These are phyloP conservation scores for Drosophila peninsularis DNA, from an alignment of 2,888 invertebrate genomes.

Conservation along the genomic window DNA sequence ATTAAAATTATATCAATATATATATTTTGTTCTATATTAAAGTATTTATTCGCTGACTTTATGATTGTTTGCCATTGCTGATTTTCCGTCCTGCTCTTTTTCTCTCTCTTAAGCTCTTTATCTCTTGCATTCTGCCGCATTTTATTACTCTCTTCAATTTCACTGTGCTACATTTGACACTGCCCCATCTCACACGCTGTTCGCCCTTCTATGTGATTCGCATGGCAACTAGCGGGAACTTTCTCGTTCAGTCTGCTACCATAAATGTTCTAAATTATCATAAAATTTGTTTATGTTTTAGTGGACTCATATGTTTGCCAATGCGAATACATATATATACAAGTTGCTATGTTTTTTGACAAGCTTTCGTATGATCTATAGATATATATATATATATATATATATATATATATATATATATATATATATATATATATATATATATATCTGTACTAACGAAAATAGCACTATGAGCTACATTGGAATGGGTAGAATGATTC, in stretches of 20 bases:
- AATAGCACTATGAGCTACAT: slow-evolving; percentile 26
- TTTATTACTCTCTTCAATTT: background rate
- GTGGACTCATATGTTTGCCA: slow-evolving; percentile 10
- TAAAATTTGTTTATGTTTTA: slow-evolving; percentile 6
- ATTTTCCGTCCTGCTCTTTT: background rate
- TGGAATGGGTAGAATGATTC: slow-evolving; percentile 21
- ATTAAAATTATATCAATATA: slow-evolving; percentile 2
- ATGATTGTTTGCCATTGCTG: background rate
- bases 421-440: background rate
- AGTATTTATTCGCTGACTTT: slow-evolving; percentile 2
- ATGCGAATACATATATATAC: slow-evolving; percentile 3
- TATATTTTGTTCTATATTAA: slow-evolving; percentile 1
- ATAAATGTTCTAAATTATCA: background rate
- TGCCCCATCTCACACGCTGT: no score
- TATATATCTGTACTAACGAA: slow-evolving; percentile 16
- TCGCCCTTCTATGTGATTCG: background rate
- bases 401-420: background rate
- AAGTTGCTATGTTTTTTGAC: background rate
- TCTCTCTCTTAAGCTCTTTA: background rate
- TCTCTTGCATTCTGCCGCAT: background rate
- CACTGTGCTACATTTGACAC: background rate
- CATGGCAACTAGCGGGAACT: background rate
- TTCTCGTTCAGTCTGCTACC: background rate
- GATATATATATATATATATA: background rate
- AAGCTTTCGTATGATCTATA: slow-evolving; percentile 2